phyloP scores from a whole-genome alignment of 2,888 invertebrate genomes.

The Ormyrus rosae region DNA sequence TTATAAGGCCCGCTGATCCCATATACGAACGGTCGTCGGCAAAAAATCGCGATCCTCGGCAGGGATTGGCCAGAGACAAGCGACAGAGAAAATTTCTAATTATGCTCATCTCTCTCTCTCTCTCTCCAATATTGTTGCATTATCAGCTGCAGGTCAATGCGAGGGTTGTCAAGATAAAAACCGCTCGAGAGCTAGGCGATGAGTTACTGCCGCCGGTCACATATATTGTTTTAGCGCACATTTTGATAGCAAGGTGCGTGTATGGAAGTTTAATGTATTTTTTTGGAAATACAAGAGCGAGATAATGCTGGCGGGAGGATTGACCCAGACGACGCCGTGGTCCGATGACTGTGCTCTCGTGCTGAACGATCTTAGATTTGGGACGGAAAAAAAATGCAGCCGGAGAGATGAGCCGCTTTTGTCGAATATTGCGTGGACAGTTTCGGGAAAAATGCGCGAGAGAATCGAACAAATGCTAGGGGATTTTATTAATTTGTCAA shows the following conservation, averaged over 20 bases:
- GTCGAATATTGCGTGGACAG: no score
- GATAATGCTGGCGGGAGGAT: no score
- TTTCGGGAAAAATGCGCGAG: no score
- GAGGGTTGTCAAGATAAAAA: conserved; percentile 48
- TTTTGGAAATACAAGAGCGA: no score
- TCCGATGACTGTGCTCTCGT: no score
- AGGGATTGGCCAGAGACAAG: conserved; percentile 51
- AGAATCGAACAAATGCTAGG: no score
- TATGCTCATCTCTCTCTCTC: background rate
- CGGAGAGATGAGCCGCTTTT: no score
- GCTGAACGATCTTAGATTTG: no score
- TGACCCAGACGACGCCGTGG: no score
- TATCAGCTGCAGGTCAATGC: conserved; percentile 51
- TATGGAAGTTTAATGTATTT: background rate
- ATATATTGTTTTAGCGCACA: background rate
- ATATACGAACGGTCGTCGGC: background rate
- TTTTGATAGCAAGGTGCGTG: background rate
- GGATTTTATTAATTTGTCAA: no score
- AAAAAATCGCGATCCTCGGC: conserved; percentile 38
- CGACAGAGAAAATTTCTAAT: conserved; percentile 7
- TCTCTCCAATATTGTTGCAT: background rate
- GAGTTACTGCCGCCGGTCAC: background rate
- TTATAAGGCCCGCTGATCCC: conserved; percentile 18
- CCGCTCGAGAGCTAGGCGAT: background rate
- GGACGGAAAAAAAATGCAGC: no score